Evolutionary conservation across 2,888 invertebrate species (phyloP).

Genomic region (Spialia ferax): DNA sequence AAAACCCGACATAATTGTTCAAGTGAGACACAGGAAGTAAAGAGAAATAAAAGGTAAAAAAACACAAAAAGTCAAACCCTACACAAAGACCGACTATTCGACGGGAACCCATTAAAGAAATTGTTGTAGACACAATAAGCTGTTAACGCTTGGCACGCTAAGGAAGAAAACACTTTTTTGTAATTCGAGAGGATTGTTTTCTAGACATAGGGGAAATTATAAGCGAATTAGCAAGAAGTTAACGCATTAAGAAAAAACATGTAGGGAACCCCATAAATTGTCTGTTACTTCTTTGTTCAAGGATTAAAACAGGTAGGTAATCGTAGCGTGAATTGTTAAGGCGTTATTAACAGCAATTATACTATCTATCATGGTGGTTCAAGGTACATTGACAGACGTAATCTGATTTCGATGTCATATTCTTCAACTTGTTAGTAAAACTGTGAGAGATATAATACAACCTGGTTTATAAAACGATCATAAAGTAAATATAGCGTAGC

Average conservation of each 20-base stretch:
- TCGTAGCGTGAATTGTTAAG: conserved; percentile 19
- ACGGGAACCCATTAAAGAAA: conserved; percentile 27
- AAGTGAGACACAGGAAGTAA: neutral
- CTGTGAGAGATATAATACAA: neutral
- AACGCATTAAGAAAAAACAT: neutral
- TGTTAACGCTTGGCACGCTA: conserved; percentile 21
- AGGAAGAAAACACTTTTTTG: conserved; percentile 15
- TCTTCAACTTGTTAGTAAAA: neutral
- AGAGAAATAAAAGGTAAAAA: neutral
- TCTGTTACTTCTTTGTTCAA: neutral
- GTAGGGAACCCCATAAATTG: conserved; percentile 1
- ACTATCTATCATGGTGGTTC: neutral
- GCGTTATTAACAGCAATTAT: conserved; percentile 16
- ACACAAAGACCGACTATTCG: conserved; percentile 14
- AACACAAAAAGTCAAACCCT: neutral
- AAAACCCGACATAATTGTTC: neutral
- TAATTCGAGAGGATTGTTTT: conserved; percentile 5
- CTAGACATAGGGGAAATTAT: conserved; percentile 23
- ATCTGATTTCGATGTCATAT: neutral
- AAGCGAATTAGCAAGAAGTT: neutral
- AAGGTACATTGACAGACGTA: neutral
- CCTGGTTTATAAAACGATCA: neutral
- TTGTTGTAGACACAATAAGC: conserved; percentile 23
- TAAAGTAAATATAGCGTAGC: neutral
- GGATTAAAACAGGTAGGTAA: conserved; percentile 3